These are phyloP conservation scores for Cantharis rufa DNA, from an alignment of 2,888 invertebrate genomes.

Conservation along the genomic window DNA sequence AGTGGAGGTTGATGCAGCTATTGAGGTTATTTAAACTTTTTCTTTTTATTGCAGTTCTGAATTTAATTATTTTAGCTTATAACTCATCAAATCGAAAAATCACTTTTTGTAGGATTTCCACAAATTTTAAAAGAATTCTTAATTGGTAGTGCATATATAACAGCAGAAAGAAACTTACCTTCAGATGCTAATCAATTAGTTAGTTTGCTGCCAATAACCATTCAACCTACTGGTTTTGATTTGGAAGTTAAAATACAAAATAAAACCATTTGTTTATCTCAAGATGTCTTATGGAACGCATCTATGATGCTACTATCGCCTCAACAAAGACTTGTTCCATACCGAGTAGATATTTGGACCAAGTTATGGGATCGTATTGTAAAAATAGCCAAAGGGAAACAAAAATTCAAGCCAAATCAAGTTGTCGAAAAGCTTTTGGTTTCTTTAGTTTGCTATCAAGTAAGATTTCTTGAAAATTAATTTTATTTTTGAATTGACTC, in stretches of 20 bases:
- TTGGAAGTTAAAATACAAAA: constrained; percentile 65
- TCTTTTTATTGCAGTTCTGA: not conserved
- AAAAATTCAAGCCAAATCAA: constrained; percentile 68
- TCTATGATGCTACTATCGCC: constrained; percentile 83
- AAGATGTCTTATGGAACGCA: constrained; percentile 79
- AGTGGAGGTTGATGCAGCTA: constrained; percentile 73
- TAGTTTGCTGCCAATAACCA: constrained; percentile 73
- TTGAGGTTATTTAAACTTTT: constrained; percentile 61
- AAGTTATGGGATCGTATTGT: constrained; percentile 75
- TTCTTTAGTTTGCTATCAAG: constrained; percentile 82
- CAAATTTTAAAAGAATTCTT: constrained; percentile 81
- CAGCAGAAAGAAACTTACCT: constrained; percentile 72
- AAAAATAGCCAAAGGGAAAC: constrained; percentile 63
- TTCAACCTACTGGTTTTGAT: constrained; percentile 61
- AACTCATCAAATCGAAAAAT: constrained; percentile 64
- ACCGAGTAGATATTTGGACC: constrained; percentile 82
- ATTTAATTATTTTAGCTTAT: constrained; percentile 58
- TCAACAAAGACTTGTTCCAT: constrained; percentile 81
- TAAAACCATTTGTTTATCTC: constrained; percentile 66
- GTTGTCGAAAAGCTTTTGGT: constrained; percentile 79
- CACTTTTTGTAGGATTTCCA: constrained; percentile 65
- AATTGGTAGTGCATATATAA: constrained; percentile 72
- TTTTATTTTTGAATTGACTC: not conserved
- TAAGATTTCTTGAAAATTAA: constrained; percentile 40
- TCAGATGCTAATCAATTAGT: constrained; percentile 72